Percentiles rank a stretch among this genome's conserved stretches.
phyloP scores from a whole-genome alignment of 35 echinoderm and acorn worm genomes.

The Diadema setosum region DNA sequence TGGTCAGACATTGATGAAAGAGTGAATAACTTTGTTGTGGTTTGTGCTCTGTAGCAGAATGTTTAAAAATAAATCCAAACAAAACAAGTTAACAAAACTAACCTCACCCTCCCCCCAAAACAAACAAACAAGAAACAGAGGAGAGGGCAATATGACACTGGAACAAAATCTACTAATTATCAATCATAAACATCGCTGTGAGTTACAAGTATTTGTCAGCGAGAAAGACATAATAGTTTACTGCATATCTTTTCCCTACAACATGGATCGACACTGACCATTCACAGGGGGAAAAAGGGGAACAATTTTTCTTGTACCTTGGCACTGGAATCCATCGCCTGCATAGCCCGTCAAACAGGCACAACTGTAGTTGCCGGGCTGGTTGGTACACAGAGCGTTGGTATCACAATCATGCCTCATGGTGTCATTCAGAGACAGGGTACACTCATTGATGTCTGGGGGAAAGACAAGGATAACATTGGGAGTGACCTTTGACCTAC shows the following conservation, averaged over 20 bases:
- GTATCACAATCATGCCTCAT: slow-evolving; percentile 30
- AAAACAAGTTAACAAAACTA: too few relatives aligned
- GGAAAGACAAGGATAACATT: background rate
- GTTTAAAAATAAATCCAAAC: too few relatives aligned
- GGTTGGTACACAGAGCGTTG: slow-evolving; percentile 56
- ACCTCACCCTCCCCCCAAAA: too few relatives aligned
- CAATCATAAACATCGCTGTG: too few relatives aligned
- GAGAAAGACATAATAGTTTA: too few relatives aligned
- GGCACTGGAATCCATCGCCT: slow-evolving; percentile 53
- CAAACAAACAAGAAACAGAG: too few relatives aligned
- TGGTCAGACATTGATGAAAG: too few relatives aligned
- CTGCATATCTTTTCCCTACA: too few relatives aligned
- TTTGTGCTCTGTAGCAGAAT: too few relatives aligned
- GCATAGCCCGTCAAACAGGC: slow-evolving; percentile 57
- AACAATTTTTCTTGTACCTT: slow-evolving; percentile 22
- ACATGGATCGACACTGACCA: background rate
- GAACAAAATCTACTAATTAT: too few relatives aligned
- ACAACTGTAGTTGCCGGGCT: slow-evolving; percentile 50
- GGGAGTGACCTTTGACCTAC: background rate
- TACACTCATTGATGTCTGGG: slow-evolving; percentile 73
- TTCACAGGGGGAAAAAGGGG: background rate
- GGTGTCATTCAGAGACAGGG: slow-evolving; percentile 19
- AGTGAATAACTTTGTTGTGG: too few relatives aligned
- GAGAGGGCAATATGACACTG: background rate
- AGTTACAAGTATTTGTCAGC: too few relatives aligned